Conservation (phyloP, 1,140 invertebrate genomes). For the Temnothorax nylanderi region DNA sequence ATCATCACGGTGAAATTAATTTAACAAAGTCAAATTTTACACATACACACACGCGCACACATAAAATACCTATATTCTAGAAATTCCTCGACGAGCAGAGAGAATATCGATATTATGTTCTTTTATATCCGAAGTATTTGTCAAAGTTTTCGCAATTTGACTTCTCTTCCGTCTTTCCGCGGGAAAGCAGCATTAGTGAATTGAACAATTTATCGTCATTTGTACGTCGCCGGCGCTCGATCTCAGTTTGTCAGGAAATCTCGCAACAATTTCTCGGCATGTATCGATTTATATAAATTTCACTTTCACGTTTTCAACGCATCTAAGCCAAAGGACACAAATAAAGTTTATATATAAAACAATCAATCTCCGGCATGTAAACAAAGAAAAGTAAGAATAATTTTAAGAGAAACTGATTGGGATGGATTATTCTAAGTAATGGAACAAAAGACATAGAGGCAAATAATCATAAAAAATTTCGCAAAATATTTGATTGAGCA, state of each 20-base stretch:
- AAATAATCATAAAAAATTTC: not conserved
- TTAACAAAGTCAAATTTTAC: not conserved
- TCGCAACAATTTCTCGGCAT: conserved; percentile 1
- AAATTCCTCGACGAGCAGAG: not conserved
- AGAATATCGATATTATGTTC: not conserved
- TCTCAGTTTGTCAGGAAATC: conserved; percentile 21
- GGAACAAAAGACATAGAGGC: not conserved
- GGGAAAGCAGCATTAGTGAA: conserved; percentile 26
- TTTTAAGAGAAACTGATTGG: not conserved
- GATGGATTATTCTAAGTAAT: not conserved
- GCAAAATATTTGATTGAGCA: not conserved
- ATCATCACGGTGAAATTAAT: not conserved
- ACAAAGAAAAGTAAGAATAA: not conserved
- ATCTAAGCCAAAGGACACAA: not conserved
- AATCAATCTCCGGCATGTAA: not conserved
- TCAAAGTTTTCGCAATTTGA: conserved; percentile 40
- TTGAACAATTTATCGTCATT: conserved; percentile 48
- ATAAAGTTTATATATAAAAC: not conserved
- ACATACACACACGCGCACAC: not conserved
- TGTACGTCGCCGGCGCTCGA: not conserved
- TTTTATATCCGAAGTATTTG: not conserved
- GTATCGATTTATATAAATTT: conserved; percentile 45
- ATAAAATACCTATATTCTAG: not conserved
- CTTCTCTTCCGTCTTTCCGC: not conserved
- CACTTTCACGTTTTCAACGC: not conserved